Base-by-base conservation (phyloP, 2,888 invertebrate species). In the Phalangium opilio region DNA sequence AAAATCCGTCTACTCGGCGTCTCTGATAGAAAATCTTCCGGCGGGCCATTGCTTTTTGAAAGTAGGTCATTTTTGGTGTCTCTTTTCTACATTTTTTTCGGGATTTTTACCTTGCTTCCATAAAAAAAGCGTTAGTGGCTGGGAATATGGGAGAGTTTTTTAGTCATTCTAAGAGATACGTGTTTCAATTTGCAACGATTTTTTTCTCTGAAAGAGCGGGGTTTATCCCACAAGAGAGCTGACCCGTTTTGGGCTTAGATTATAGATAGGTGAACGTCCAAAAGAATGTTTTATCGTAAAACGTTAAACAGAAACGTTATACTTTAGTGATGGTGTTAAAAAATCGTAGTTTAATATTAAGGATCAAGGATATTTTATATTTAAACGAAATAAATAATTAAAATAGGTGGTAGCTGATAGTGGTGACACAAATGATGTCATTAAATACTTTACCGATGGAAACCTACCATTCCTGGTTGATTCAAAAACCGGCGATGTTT, bases 21-120 rank as follows among this genome's bases (percentile, higher is more conserved):
- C 73, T 50, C 78, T 91, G 14, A 67, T 70, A 39, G 90, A 91
- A 68, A 86, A 90, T 64, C 77, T 82, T 27, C 69, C 58, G 12
- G 51, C 57, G 10, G 58, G 58, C 18, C 55, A 58, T 48, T 60
- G 60, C 44, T 60, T 60, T 51, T 42, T 60, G 3, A 57, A 57
- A 45, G 58, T 58, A 53, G 20, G 47, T 38, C 18, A 2, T 27
- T 27, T n/a, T 27, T 27, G 8, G 5, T 27, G 8, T 27, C 27
- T 7, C 27, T 27, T 8, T 27, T n/a, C n/a, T n/a, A n/a, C n/a
- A 27, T 27, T 27, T 27, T 27, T 27, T 27, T 27, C 4, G 5
- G 27, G 27, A 27, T 4, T n/a, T 39, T 39, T 39, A 11, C 15
- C 40, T 14, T 14, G 12, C 15, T 12, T 27, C 27, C 27, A 27